Evolutionary conservation across 2,113 vertebrate species (phyloP), one percentile per base, ranked within the genome.

Genomic region (Microtus ochrogaster): DNA sequence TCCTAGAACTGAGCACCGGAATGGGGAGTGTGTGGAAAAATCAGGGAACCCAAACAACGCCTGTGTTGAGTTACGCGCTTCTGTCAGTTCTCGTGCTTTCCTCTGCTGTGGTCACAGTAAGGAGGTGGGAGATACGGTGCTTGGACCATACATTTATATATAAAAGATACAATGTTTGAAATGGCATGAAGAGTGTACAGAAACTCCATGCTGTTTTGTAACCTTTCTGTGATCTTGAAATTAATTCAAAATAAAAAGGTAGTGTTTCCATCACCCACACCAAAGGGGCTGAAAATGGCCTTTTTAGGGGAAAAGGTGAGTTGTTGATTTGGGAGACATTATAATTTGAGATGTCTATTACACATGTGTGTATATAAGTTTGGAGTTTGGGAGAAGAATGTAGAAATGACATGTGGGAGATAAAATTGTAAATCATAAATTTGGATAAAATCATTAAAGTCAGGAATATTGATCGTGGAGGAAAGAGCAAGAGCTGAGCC

Each of bases 161-260:
- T 13, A 1, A 55, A 55, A 55, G 55, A 66, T 13, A 13, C 4
- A 65, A 65, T 65, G 28, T 65, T 65, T 65, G 63, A 86, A 78
- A 33, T 28, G 26, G 61, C 26, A 24, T 52, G 65, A 96, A 92
- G 55, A 7, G 33, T 49, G 86, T 44, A 47, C 24, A 85, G 90
- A 26, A 94, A 79, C 28, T 55, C 63, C 65, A 5, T 13, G 73
- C 30, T 74, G 47, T 90, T 90, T 94, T 92, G 63, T 0, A 81
- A 74, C 33, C 44, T 92, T 78, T 85, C 63, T 66, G 24, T 86
- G 73, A 86, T 49, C 24, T 39, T 94, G 78, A 90, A 89, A 41
- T 96, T 85, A 73, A 66, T 83, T 88, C 24, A 92, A 89, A 91
- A 72, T 14, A 52, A 85, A 92, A 83, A 94, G 44, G n/a, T 33